These are phyloP conservation scores for Eugnorisma glareosa DNA, from an alignment of 2,888 invertebrate genomes.

Conservation along the genomic window DNA sequence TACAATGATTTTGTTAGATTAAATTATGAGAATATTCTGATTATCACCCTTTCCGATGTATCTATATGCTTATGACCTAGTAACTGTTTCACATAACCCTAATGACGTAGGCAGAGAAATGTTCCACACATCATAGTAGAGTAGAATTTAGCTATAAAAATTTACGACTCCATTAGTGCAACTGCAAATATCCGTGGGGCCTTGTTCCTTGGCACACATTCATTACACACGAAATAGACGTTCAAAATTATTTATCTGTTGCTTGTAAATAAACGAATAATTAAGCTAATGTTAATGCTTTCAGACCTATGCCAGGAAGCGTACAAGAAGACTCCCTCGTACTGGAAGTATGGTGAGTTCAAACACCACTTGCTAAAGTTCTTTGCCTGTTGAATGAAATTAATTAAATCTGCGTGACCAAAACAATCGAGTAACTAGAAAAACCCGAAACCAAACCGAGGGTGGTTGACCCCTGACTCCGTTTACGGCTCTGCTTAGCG, in stretches of 20 bases:
- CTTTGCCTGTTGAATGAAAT: constrained; percentile 49
- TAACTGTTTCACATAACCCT: constrained; percentile 28
- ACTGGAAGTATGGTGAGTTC: constrained; percentile 94
- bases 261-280: constrained; percentile 30
- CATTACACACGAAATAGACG: constrained; percentile 28
- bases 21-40: background rate
- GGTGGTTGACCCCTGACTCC: constrained; percentile 48
- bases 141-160: constrained; percentile 48
- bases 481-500: constrained; percentile 40
- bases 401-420: constrained; percentile 63
- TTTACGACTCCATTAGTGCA: constrained; percentile 60
- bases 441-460: constrained; percentile 28
- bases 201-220: constrained; percentile 69
- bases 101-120: constrained; percentile 46
- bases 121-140: constrained; percentile 34
- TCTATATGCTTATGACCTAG: constrained; percentile 4
- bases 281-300: constrained; percentile 69
- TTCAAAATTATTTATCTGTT: constrained; percentile 26
- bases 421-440: constrained; percentile 57
- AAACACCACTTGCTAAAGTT: constrained; percentile 18
- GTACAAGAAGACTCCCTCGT: constrained; percentile 93
- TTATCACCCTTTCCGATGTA: constrained; percentile 4
- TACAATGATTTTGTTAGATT: background rate
- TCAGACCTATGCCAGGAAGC: constrained; percentile 93
- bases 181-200: constrained; percentile 57